Evolutionary conservation across 2,797 vertebrate genomes (phyloP).

Genomic region (Chloroceryle amazona): DNA sequence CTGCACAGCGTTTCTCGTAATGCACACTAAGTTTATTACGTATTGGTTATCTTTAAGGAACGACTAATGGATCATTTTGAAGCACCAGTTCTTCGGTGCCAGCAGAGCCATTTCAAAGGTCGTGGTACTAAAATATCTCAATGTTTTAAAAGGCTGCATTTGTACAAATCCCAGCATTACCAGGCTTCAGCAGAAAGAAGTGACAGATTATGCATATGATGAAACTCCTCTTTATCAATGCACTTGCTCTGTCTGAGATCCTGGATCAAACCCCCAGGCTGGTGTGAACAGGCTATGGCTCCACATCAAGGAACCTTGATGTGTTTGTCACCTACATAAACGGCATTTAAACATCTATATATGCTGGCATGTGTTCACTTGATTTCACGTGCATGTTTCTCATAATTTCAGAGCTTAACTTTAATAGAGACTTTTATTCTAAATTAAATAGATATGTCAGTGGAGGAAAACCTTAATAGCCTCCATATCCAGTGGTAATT

Average conservation of each 20-base stretch:
- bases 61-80: neutral
- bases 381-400: neutral
- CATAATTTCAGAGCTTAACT: neutral
- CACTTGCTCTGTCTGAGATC: neutral
- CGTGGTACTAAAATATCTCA: neutral
- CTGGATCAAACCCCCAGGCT: conserved; percentile 9
- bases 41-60: neutral
- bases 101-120: neutral
- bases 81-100: neutral
- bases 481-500: neutral
- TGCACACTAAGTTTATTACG: neutral
- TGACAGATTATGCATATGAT: neutral
- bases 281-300: conserved; percentile 6
- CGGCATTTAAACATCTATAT: neutral
- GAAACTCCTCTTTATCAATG: conserved; percentile 1
- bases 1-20: neutral
- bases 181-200: neutral
- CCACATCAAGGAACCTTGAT: conserved; percentile 45
- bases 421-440: neutral
- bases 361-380: neutral
- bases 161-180: neutral
- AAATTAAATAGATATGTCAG: neutral
- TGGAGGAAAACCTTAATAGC: neutral
- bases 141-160: neutral
- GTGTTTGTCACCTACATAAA: conserved; percentile 32